Conservation (phyloP, 2,113 vertebrate species). For the Etheostoma spectabile region DNA sequence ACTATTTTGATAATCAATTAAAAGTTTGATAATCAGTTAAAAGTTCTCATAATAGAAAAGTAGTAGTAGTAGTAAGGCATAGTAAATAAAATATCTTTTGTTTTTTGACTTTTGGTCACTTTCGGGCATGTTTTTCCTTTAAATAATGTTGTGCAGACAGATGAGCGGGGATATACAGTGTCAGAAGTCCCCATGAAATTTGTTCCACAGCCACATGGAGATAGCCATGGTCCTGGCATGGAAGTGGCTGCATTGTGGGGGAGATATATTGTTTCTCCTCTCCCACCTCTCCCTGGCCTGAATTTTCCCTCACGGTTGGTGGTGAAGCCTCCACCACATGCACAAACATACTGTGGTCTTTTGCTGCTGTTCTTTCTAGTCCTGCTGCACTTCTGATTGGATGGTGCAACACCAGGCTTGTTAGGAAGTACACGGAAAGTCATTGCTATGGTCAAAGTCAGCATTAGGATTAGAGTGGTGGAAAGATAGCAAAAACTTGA, state of each 20-base stretch:
- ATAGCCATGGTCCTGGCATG: conserved; percentile 25
- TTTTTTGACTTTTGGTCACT: background rate
- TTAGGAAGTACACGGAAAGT: conserved; percentile 34
- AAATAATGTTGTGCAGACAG: background rate
- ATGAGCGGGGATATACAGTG: background rate
- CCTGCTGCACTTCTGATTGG: conserved; percentile 24
- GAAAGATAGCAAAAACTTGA: conserved; percentile 21
- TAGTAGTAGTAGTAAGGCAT: no score
- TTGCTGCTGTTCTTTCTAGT: conserved; percentile 51
- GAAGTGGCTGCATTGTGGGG: conserved; percentile 10
- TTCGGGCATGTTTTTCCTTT: no score
- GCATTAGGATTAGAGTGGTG: conserved; percentile 1
- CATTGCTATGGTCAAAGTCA: conserved; percentile 25
- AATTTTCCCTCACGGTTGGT: conserved; percentile 18
- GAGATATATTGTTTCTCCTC: conserved; percentile 27
- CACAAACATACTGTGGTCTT: conserved; percentile 23
- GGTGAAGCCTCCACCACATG: conserved; percentile 22
- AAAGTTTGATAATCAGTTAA: background rate
- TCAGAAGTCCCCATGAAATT: background rate
- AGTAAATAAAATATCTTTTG: no score
- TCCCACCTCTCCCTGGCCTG: background rate
- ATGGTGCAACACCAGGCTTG: background rate
- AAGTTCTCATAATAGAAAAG: background rate
- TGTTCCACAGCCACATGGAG: background rate
- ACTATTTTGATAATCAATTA: background rate